Evolutionary conservation across 1,140 invertebrate species (phyloP).

Genomic region (Halyomorpha halys): DNA sequence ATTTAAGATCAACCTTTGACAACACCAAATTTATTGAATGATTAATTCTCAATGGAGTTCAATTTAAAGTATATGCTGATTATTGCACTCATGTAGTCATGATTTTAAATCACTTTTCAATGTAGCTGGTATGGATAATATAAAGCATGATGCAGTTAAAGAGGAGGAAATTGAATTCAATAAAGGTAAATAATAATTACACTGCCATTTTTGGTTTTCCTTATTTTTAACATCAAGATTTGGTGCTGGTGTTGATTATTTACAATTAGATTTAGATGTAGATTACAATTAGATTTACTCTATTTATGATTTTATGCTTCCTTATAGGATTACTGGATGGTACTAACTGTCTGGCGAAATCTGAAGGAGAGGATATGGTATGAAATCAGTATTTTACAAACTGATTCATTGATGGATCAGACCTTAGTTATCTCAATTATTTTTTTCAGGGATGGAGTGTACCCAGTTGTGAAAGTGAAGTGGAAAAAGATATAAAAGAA

Average conservation of each 20-base stretch:
- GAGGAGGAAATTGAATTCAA: background rate
- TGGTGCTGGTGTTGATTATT: too few relatives aligned
- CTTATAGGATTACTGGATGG: background rate
- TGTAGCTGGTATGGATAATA: slow-evolving; percentile 15
- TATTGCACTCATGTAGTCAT: background rate
- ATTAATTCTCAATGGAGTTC: too few relatives aligned
- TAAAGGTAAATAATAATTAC: too few relatives aligned
- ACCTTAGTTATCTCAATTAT: background rate
- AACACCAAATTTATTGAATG: too few relatives aligned
- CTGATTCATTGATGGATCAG: background rate
- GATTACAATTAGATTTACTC: too few relatives aligned
- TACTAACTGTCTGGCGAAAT: background rate
- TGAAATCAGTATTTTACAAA: background rate
- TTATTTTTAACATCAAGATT: too few relatives aligned
- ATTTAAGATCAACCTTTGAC: too few relatives aligned
- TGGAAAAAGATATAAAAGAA: slow-evolving; percentile 26
- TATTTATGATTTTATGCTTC: too few relatives aligned
- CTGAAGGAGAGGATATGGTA: slow-evolving; percentile 13
- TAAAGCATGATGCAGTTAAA: slow-evolving; percentile 10
- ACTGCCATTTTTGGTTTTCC: too few relatives aligned
- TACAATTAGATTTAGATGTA: too few relatives aligned
- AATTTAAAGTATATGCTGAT: too few relatives aligned
- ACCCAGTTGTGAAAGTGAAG: slow-evolving; percentile 10
- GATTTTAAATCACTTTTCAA: background rate
- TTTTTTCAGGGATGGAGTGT: slow-evolving; percentile 11